Conservation (phyloP, 1,140 invertebrate genomes). For the Marisa cornuarietis region DNA sequence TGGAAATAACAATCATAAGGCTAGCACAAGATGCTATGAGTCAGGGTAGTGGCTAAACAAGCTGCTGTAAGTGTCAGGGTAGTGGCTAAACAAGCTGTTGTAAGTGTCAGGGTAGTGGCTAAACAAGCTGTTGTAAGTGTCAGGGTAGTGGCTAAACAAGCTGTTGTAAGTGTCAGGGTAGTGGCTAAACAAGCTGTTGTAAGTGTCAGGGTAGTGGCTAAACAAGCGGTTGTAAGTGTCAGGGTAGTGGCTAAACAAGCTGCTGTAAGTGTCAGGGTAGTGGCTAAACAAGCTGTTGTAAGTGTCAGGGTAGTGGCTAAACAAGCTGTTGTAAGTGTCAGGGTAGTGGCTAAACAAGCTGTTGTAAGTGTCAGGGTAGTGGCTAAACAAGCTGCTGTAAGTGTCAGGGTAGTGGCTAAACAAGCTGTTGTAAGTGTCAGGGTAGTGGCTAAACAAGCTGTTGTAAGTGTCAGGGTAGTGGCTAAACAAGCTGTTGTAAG, state of each 20-base stretch:
- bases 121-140: not conserved
- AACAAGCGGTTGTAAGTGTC: too few relatives aligned
- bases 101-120: not conserved
- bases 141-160: not conserved
- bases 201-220: too few relatives aligned
- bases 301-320: not conserved
- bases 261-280: not conserved
- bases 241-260: not conserved
- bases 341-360: not conserved
- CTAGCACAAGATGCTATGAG: not conserved
- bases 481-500: not conserved
- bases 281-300: not conserved
- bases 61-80: not conserved
- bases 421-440: too few relatives aligned
- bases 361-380: too few relatives aligned
- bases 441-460: not conserved
- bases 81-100: not conserved
- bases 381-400: too few relatives aligned
- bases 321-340: too few relatives aligned
- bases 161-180: too few relatives aligned
- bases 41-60: not conserved
- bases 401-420: too few relatives aligned
- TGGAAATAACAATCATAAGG: slow-evolving; percentile 16
- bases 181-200: too few relatives aligned
- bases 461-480: not conserved